Evolutionary conservation across 2,888 invertebrate species (phyloP).

Genomic region (Melinopterus prodromus): DNA sequence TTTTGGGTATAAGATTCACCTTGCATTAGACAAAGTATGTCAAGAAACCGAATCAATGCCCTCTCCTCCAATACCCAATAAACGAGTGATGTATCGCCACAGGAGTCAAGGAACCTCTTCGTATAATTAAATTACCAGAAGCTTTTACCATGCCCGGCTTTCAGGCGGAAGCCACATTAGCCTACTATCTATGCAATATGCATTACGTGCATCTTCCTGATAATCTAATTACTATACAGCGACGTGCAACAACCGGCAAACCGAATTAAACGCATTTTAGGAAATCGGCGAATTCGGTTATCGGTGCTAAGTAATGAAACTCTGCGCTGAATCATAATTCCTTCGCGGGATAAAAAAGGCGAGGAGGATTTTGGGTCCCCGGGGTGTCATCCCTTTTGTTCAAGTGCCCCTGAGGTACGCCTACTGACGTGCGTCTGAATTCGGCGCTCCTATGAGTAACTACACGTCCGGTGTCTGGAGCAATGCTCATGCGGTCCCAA

Average conservation of each 20-base stretch:
- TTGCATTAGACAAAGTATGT: not conserved
- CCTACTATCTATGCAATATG: not conserved
- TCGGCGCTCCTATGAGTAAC: not conserved
- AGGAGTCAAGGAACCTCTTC: not conserved
- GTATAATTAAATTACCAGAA: not conserved
- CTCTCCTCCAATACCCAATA: not conserved
- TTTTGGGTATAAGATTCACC: not conserved
- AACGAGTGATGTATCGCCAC: not conserved
- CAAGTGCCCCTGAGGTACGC: not conserved
- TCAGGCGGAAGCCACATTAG: not conserved
- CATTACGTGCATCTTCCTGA: not conserved
- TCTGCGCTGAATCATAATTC: not conserved
- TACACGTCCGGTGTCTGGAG: not conserved
- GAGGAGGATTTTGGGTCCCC: not conserved
- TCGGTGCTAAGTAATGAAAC: not conserved
- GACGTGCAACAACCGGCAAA: not conserved
- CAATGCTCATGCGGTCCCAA: not conserved
- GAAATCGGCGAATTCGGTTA: not conserved
- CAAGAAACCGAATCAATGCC: not conserved
- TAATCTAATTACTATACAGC: not conserved
- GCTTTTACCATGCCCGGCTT: not conserved
- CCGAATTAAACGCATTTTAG: not conserved
- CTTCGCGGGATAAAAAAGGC: not conserved
- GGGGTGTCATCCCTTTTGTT: conserved; percentile 4
- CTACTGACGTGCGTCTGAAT: not conserved